Evolutionary conservation across 2,113 vertebrate genomes (phyloP).

Genomic region (Tyto alba): DNA sequence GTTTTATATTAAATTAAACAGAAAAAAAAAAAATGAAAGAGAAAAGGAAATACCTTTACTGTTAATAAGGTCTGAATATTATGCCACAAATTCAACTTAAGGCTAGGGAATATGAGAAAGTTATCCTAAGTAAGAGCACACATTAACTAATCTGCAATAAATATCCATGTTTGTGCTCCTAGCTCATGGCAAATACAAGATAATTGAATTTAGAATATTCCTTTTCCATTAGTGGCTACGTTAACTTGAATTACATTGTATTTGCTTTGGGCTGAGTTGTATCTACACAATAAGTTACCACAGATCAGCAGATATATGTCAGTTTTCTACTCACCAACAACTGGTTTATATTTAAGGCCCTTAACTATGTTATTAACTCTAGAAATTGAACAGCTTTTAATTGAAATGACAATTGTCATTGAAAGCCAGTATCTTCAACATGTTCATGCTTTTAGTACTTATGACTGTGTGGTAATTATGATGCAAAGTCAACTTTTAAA

Average conservation of each 20-base stretch:
- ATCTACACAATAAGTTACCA: not conserved
- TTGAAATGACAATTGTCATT: not conserved
- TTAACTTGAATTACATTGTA: not conserved
- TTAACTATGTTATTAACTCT: not conserved
- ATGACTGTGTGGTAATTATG: not conserved
- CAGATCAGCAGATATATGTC: not conserved
- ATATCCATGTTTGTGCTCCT: not conserved
- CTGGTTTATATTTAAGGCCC: not conserved
- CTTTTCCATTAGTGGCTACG: not conserved
- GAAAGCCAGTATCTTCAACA: not conserved
- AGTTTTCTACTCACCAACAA: not conserved
- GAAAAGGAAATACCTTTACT: not conserved
- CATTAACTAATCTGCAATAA: not conserved
- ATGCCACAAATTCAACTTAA: not conserved
- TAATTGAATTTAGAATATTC: not conserved
- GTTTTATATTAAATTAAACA: not conserved
- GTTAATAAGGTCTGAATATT: not conserved
- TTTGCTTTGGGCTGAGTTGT: not conserved
- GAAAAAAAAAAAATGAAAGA: accelerated
- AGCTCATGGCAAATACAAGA: not conserved
- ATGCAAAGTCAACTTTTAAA: not conserved
- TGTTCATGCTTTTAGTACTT: not conserved
- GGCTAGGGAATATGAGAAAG: not conserved
- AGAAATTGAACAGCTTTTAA: not conserved
- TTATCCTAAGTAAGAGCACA: not conserved